A percentile compares a stretch with the other conserved stretches of the same genome.
Conservation (phyloP, 1,140 invertebrate genomes). For the Bombus soroeensis region DNA sequence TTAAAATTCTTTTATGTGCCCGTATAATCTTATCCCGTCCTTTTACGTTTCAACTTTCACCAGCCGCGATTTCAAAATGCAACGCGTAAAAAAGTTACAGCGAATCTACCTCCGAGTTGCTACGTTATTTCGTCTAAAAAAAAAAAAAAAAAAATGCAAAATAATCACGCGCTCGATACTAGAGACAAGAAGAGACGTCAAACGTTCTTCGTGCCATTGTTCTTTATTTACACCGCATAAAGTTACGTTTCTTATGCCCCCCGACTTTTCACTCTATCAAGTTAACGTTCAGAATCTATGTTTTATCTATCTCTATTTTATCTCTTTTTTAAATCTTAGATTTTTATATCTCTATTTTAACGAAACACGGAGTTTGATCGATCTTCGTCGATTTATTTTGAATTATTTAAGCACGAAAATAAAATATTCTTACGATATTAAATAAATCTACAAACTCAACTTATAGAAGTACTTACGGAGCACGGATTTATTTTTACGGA, state of each 20-base stretch:
- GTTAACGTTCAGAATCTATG: neutral
- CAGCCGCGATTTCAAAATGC: neutral
- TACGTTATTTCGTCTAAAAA: neutral
- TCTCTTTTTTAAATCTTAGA: no score
- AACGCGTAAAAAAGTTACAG: conserved; percentile 37
- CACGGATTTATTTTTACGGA: no score
- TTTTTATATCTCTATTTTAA: no score
- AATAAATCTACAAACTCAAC: no score
- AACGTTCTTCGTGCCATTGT: neutral
- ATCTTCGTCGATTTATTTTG: no score
- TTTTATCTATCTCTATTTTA: no score
- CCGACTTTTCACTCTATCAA: no score
- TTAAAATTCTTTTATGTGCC: conserved; percentile 35
- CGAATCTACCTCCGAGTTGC: neutral
- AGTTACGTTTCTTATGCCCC: neutral
- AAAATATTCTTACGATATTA: no score
- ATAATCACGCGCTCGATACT: neutral
- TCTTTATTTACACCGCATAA: neutral
- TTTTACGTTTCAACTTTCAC: conserved; percentile 7
- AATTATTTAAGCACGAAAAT: no score
- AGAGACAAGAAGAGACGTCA: no score
- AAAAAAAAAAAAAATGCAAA: neutral
- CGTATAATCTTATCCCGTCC: conserved; percentile 20
- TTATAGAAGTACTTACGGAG: no score
- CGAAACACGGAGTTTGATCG: no score